These are phyloP conservation scores for Tanytarsus gracilentus DNA, from an alignment of 2,888 invertebrate genomes.

Conservation along the genomic window DNA sequence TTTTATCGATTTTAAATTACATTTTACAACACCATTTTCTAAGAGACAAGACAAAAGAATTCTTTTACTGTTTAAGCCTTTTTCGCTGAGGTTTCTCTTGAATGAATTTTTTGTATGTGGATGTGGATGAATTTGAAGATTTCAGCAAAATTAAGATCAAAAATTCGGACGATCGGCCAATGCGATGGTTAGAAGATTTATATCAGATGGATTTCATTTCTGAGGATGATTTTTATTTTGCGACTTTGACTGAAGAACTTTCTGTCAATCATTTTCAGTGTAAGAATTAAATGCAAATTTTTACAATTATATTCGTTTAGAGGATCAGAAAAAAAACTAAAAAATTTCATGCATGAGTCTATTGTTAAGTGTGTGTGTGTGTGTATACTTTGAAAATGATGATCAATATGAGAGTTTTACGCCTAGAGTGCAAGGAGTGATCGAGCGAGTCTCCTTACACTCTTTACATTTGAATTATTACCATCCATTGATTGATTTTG, in stretches of 20 bases:
- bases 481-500: not conserved
- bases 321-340: conserved; percentile 19
- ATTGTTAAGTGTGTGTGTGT: too few relatives aligned
- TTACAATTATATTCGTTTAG: not conserved
- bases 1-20: too few relatives aligned
- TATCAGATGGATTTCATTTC: not conserved
- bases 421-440: not conserved
- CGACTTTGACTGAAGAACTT: conserved; percentile 26
- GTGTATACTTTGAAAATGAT: too few relatives aligned
- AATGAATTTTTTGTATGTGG: not conserved
- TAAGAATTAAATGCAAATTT: too few relatives aligned
- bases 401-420: too few relatives aligned
- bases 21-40: conserved; percentile 7
- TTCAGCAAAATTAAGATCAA: conserved; percentile 13
- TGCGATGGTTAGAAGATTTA: not conserved
- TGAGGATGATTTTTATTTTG: conserved; percentile 7
- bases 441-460: not conserved
- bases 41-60: not conserved
- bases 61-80: not conserved
- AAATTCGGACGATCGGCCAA: conserved; percentile 14
- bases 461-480: not conserved
- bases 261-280: not conserved
- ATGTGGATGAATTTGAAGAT: not conserved
- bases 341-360: too few relatives aligned
- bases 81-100: not conserved